Evolutionary conservation across 2,888 invertebrate species (phyloP).

Genomic region (Platynereis dumerilii): DNA sequence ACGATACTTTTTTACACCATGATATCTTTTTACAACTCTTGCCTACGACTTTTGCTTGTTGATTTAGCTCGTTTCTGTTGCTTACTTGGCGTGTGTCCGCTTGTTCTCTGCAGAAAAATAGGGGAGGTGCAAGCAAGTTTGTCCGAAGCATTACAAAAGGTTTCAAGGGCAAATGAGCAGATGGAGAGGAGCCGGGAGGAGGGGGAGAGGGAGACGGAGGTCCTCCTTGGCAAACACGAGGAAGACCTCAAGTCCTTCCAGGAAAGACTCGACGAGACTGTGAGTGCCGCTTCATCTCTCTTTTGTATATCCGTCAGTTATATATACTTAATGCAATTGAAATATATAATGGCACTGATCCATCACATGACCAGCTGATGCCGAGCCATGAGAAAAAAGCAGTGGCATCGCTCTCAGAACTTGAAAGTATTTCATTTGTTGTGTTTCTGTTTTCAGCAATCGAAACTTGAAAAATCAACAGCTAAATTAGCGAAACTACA

Average conservation of each 20-base stretch:
- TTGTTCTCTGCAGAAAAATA: slow-evolving; percentile 51
- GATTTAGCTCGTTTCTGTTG: too few species aligned
- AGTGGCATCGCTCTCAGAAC: too few species aligned
- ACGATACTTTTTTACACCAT: too few species aligned
- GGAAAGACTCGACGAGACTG: slow-evolving; percentile 28
- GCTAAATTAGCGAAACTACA: slow-evolving; percentile 45
- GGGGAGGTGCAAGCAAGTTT: slow-evolving; percentile 61
- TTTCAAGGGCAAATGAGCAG: slow-evolving; percentile 52
- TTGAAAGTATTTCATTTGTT: too few species aligned
- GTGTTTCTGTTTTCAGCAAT: slow-evolving; percentile 43
- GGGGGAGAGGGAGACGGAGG: slow-evolving; percentile 49
- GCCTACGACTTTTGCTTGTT: too few species aligned
- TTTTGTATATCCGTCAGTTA: background rate
- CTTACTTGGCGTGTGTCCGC: too few species aligned
- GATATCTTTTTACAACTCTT: too few species aligned
- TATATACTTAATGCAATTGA: too few species aligned
- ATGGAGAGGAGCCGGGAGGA: slow-evolving; percentile 44
- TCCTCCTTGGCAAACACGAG: slow-evolving; percentile 44
- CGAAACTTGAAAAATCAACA: slow-evolving; percentile 50
- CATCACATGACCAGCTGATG: too few species aligned
- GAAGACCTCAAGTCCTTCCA: slow-evolving; percentile 35
- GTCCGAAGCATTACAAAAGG: slow-evolving; percentile 60
- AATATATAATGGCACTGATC: too few species aligned
- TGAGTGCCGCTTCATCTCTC: slow-evolving; percentile 23
- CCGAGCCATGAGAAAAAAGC: too few species aligned